Percentiles rank a stretch among this genome's conserved stretches.
phyloP scores from a whole-genome alignment of 2,113 vertebrate genomes.

The Gymnarchus niloticus region DNA sequence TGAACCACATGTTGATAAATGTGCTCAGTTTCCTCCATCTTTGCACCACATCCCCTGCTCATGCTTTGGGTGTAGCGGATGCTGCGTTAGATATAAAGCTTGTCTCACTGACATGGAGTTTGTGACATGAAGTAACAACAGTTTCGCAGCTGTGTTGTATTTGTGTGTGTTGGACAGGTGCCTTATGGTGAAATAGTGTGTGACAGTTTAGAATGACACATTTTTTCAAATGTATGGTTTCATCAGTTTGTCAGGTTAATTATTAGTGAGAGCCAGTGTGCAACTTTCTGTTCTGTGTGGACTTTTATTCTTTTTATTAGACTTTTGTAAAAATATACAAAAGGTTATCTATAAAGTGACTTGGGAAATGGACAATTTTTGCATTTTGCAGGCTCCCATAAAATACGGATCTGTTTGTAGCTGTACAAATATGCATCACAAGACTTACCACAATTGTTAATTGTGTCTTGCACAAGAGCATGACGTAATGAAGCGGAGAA shows the following conservation, averaged over 20 bases:
- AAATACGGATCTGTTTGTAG: neutral
- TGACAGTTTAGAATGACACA: neutral
- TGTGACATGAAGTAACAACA: neutral
- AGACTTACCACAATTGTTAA: neutral
- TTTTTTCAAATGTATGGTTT: too few relatives aligned
- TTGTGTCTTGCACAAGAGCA: neutral
- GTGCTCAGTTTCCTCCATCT: neutral
- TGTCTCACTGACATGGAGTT: neutral
- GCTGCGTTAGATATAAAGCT: neutral
- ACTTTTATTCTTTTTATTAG: neutral
- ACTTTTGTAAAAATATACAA: too few relatives aligned
- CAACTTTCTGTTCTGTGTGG: neutral
- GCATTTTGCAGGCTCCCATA: too few relatives aligned
- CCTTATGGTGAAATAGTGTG: neutral
- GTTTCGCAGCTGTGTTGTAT: neutral
- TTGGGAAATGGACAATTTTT: neutral
- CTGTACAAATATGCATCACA: neutral
- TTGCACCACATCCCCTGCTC: neutral
- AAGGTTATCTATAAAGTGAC: neutral
- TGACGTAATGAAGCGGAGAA: neutral
- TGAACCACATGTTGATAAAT: neutral
- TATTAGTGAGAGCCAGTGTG: neutral
- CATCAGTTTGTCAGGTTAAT: too few relatives aligned
- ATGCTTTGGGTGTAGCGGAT: neutral
- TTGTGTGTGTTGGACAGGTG: neutral